phyloP scores from a whole-genome alignment of 92 coral and sea anemone genomes.

The Chrysogorgia sp. region DNA sequence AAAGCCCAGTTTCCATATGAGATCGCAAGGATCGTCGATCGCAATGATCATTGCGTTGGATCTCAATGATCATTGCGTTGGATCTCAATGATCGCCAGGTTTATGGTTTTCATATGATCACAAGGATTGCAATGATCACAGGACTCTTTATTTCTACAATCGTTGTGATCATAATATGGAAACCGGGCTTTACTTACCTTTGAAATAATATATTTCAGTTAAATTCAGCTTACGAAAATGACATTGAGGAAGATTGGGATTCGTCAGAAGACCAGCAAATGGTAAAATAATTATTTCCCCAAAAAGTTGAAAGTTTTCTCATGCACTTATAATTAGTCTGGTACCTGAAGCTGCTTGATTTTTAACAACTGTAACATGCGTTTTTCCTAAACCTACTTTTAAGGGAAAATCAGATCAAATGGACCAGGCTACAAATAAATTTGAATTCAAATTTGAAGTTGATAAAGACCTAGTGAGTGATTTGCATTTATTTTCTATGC shows the following conservation, averaged over 20 bases:
- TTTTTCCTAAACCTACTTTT: background rate
- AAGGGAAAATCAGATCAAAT: conserved; percentile 8
- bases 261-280: background rate
- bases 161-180: too few relatives aligned
- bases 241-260: background rate
- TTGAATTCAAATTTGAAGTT: background rate
- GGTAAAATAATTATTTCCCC: too few relatives aligned
- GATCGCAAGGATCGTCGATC: too few relatives aligned
- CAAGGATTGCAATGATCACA: too few relatives aligned
- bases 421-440: background rate
- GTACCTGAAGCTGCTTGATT: background rate
- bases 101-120: too few relatives aligned
- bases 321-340: background rate
- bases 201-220: background rate
- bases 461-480: conserved; percentile 24
- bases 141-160: too few relatives aligned
- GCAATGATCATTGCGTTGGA: too few relatives aligned
- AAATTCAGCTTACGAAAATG: background rate
- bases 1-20: too few relatives aligned
- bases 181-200: too few relatives aligned
- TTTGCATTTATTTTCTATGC: background rate
- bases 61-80: too few relatives aligned
- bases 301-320: background rate
- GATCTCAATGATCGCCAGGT: too few relatives aligned
- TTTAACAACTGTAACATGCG: background rate